phyloP scores from a whole-genome alignment of 2,888 invertebrate genomes.

The Dicranocentrus wangi region DNA sequence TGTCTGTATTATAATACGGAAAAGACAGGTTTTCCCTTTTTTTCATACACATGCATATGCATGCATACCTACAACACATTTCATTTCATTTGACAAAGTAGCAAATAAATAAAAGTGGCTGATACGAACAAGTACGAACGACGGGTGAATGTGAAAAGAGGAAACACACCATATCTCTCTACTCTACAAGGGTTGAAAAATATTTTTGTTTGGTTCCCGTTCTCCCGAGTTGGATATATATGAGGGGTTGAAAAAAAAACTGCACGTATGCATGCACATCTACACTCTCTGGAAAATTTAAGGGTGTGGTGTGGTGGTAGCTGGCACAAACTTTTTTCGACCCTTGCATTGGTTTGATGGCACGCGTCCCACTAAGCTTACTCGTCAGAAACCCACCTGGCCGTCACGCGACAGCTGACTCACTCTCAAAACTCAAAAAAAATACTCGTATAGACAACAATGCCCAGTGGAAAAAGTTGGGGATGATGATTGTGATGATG shows the following conservation, averaged over 20 bases:
- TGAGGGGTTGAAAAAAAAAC: conserved; percentile 45
- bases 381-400: conserved; percentile 70
- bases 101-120: conserved; percentile 57
- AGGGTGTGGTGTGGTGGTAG: conserved; percentile 59
- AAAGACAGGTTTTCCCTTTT: conserved; percentile 35
- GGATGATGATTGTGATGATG: conserved; percentile 4
- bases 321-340: conserved; percentile 31
- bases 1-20: no score
- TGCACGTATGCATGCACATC: no score
- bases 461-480: neutral
- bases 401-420: conserved; percentile 73
- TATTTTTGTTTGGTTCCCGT: conserved; percentile 12
- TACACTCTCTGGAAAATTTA: conserved; percentile 24
- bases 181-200: conserved; percentile 15
- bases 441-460: conserved; percentile 1
- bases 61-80: neutral
- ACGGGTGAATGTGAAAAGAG: neutral
- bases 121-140: conserved; percentile 50
- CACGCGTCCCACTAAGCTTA: conserved; percentile 69
- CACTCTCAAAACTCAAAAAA: conserved; percentile 53
- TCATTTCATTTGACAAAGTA: conserved; percentile 23
- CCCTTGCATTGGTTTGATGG: conserved; percentile 56
- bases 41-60: neutral
- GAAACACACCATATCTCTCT: no score
- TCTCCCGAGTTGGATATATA: neutral